Percentiles rank a stretch among this genome's conserved stretches.
These are phyloP conservation scores for Choloepus hoffmanni DNA, from an alignment of 2,113 vertebrate genomes.

Conservation along the genomic window DNA sequence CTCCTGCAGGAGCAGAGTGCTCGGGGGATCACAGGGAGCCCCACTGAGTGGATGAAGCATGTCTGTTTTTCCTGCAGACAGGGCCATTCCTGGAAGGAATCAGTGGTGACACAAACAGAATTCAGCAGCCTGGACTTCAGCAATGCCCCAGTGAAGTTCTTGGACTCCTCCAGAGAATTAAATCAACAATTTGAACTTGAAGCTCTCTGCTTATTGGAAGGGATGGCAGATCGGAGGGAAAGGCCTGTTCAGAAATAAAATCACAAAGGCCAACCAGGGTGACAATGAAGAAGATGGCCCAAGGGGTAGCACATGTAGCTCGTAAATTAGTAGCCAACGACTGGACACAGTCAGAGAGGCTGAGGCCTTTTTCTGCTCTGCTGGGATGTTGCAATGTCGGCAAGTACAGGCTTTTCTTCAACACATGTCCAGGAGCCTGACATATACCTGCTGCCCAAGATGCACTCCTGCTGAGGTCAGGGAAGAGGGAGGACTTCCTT, in stretches of 20 bases:
- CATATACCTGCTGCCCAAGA: not conserved
- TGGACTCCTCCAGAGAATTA: constrained; percentile 55
- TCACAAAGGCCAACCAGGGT: constrained; percentile 56
- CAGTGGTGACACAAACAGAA: not conserved
- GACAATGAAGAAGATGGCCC: constrained; percentile 62
- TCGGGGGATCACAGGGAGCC: not conserved
- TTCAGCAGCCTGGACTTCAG: not conserved
- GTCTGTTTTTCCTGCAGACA: not conserved
- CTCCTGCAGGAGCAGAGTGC: not conserved
- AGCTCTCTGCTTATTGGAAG: constrained; percentile 66
- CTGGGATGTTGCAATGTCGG: constrained; percentile 11
- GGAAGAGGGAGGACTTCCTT: not conserved
- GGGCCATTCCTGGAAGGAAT: not conserved
- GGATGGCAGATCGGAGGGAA: constrained; percentile 46
- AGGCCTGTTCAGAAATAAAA: constrained; percentile 64
- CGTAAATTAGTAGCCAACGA: constrained; percentile 58
- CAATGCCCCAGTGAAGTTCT: constrained; percentile 26
- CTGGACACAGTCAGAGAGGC: not conserved
- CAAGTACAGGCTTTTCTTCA: constrained; percentile 12
- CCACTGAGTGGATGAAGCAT: not conserved
- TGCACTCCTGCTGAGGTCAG: not conserved
- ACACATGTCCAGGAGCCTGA: not conserved
- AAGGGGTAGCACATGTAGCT: constrained; percentile 8
- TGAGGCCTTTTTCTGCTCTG: constrained; percentile 24
- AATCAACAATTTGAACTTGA: constrained; percentile 60